phyloP scores from a whole-genome alignment of 2,113 vertebrate species.

The Apodemus sylvaticus region DNA sequence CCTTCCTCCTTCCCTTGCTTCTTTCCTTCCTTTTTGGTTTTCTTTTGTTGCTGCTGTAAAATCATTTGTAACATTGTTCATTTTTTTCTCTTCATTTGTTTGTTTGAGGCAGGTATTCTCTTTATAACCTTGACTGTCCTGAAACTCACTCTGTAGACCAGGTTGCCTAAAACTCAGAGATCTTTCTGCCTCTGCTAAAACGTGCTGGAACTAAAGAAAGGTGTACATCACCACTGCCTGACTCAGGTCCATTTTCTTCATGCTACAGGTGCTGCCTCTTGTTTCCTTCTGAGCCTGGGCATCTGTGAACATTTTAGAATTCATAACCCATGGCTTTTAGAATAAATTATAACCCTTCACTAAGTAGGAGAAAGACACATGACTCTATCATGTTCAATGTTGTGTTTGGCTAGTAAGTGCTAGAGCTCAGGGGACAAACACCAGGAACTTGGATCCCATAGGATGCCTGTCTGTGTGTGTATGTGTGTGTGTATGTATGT shows the following conservation, averaged over 20 bases:
- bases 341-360: background rate
- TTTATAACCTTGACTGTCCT: background rate
- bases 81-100: no score
- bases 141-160: background rate
- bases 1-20: background rate
- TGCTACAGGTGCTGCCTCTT: background rate
- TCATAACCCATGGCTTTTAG: background rate
- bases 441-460: rapidly evolving
- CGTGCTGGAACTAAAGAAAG: background rate
- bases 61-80: no score
- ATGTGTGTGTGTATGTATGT: no score
- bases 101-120: background rate
- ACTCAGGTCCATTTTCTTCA: background rate
- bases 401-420: background rate
- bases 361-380: no score
- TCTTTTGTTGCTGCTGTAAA: no score
- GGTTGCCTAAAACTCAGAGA: background rate
- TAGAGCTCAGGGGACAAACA: background rate
- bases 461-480: background rate
- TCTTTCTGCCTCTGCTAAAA: background rate
- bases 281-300: background rate
- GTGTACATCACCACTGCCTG: background rate
- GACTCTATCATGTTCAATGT: background rate
- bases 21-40: background rate
- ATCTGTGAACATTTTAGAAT: background rate